A percentile compares a stretch with the other conserved stretches of the same genome.
phyloP scores from a whole-genome alignment of 2,797 vertebrate species.

The Hylomyscus alleni region DNA sequence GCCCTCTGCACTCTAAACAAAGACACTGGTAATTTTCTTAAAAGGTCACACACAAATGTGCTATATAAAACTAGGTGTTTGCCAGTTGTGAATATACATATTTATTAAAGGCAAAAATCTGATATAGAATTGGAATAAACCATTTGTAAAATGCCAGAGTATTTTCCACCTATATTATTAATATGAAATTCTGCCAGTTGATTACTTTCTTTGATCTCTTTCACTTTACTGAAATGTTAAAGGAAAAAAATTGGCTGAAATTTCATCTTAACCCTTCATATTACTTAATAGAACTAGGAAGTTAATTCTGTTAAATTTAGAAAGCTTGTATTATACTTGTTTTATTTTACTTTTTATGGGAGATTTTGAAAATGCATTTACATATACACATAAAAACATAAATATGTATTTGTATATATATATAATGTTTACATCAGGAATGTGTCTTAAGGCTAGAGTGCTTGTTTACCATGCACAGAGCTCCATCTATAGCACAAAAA shows the following conservation, averaged over 20 bases:
- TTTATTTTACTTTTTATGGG: background rate
- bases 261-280: background rate
- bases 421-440: background rate
- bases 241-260: background rate
- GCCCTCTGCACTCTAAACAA: slow-evolving; percentile 89
- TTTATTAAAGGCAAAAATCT: slow-evolving; percentile 71
- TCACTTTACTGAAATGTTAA: slow-evolving; percentile 73
- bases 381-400: background rate
- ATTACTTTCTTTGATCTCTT: slow-evolving; percentile 72
- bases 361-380: background rate
- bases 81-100: slow-evolving; percentile 72
- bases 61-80: slow-evolving; percentile 84
- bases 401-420: too few relatives aligned
- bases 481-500: background rate
- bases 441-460: background rate
- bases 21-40: slow-evolving; percentile 88
- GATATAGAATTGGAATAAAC: background rate
- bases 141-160: slow-evolving; percentile 76
- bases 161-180: slow-evolving; percentile 53
- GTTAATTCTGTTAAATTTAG: background rate
- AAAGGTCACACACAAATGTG: slow-evolving; percentile 87
- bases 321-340: background rate
- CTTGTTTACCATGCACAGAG: background rate
- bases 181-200: slow-evolving; percentile 31
- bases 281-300: background rate